A percentile compares a stretch with the other conserved stretches of the same genome.
Evolutionary conservation across 2,113 vertebrate genomes (phyloP).

Genomic region (Oncorhynchus clarkii): DNA sequence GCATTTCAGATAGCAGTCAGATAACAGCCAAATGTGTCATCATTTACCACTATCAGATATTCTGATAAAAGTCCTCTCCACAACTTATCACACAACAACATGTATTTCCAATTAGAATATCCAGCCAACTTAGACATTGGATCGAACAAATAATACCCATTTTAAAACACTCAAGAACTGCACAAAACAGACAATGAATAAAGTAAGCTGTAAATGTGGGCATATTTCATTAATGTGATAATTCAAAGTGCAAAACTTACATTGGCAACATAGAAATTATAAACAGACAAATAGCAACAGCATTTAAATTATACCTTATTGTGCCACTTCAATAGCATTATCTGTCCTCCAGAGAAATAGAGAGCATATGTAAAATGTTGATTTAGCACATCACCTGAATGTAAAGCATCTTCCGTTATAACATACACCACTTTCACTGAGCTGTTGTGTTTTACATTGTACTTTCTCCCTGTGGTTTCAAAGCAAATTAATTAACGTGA

Average conservation of each 20-base stretch:
- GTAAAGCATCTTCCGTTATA: slow-evolving; percentile 69
- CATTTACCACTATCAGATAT: slow-evolving; percentile 23
- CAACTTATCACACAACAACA: neutral
- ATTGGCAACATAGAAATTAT: neutral
- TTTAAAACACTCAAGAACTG: neutral
- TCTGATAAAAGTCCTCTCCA: neutral
- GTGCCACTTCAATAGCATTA: slow-evolving; percentile 47
- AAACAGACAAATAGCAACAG: slow-evolving; percentile 24
- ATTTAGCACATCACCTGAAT: slow-evolving; percentile 78
- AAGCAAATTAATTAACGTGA: slow-evolving; percentile 99
- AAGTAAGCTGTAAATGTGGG: neutral
- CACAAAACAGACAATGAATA: too few relatives aligned
- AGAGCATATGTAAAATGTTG: slow-evolving; percentile 72
- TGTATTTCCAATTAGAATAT: neutral
- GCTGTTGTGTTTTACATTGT: slow-evolving; percentile 80
- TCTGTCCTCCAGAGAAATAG: slow-evolving; percentile 64
- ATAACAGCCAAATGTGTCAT: slow-evolving; percentile 19
- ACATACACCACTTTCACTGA: slow-evolving; percentile 78
- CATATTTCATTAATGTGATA: neutral
- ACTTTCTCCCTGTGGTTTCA: slow-evolving; percentile 77
- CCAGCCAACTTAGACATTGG: neutral
- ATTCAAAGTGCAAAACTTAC: slow-evolving; percentile 19
- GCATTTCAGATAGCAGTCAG: slow-evolving; percentile 26
- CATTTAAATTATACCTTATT: slow-evolving; percentile 38
- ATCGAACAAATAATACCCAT: neutral